Evolutionary conservation across 2,113 vertebrate species (phyloP).

Genomic region (Chauna torquata): DNA sequence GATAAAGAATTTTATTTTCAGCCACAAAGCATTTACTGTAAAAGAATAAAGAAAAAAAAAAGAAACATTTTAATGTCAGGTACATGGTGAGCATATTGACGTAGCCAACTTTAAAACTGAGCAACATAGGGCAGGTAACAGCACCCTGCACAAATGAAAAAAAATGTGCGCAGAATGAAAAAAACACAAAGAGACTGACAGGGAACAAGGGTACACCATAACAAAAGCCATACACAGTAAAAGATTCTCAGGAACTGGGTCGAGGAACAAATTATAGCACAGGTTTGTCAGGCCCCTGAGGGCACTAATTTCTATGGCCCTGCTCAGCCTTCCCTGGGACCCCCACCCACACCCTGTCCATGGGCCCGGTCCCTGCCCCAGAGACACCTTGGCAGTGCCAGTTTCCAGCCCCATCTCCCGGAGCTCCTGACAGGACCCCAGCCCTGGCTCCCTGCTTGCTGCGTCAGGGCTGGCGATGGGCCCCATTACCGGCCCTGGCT

Average conservation of each 20-base stretch:
- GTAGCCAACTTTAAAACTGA: neutral
- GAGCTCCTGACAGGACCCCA: neutral
- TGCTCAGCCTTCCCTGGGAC: neutral
- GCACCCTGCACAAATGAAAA: neutral
- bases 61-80: neutral
- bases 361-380: neutral
- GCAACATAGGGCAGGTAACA: neutral
- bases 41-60: neutral
- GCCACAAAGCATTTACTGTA: neutral
- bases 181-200: neutral
- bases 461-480: too few species aligned
- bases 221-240: neutral
- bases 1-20: neutral
- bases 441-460: accelerated
- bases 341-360: accelerated
- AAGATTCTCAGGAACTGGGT: neutral
- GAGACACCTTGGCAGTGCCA: too few species aligned
- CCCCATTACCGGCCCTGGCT: accelerated
- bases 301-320: neutral
- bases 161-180: neutral
- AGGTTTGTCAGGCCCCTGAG: accelerated
- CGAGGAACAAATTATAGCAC: neutral
- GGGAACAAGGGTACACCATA: neutral
- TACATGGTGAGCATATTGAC: neutral
- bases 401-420: neutral